Evolutionary conservation across 1,140 invertebrate species (phyloP), one percentile per base, ranked within the genome.

Genomic region (Drosophila sucinea): DNA sequence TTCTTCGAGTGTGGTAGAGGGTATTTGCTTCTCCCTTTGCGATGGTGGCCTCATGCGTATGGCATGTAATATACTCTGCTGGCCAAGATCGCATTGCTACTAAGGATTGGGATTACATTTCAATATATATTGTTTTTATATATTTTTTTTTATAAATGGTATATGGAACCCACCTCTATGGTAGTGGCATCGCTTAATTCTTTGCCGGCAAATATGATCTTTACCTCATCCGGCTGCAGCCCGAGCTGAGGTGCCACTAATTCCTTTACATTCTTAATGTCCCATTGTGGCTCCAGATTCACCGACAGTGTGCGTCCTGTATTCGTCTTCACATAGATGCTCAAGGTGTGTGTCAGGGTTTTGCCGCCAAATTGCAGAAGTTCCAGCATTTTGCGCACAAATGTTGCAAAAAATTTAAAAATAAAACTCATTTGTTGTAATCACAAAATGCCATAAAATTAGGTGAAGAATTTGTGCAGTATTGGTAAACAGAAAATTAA

Each of bases 201-300:
- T 92, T 97, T 97, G 11, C 97, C 97, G 54, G 96, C 96, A 92
- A 97, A 96, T 89, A 97, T 97, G 51, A 97, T 96, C 91, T 96
- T 96, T 2, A 97, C 93, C 84, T 97, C 95, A 25, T 96, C 94
- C 1, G 95, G 94, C 47, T 94, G 90, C 57, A 96, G 92, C 0
- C 95, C 95, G 55, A 97, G 92, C 89, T 95, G 93, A 2, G 95
- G 94, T 0, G 95, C 95, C 6, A 97, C 93, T 47, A 95, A 91
- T 91, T 96, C 94, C 91, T 97, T 97, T 0, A 97, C 94, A 77
- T 96, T 94, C 78, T 94, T 94, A 27, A 97, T 95, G 80, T 96
- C 95, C 95, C 95, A 96, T 89, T 95, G 94, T 47, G 95, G 95
- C 93, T 96, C 94, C 62, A 97, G 92, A 82, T 96, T 94, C 0